Evolutionary conservation across 1,140 invertebrate species (phyloP), one percentile per base, ranked within the genome.

Genomic region (Dreissena rostriformis): DNA sequence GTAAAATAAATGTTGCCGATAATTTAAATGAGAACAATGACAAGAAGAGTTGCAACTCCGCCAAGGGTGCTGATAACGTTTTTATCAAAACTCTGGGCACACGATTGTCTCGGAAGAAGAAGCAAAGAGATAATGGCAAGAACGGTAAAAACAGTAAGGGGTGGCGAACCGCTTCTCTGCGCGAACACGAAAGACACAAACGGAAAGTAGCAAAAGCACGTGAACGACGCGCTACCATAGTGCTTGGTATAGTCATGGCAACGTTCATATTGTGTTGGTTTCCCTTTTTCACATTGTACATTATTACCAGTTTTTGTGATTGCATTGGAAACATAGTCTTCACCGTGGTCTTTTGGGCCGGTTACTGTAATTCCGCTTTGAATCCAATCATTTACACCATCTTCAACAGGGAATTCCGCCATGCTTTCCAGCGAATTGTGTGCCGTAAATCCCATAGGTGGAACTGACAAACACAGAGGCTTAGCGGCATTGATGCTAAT

Each of bases 371-470:
- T 94, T 98, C 95, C 88, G 98, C 94, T 39, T 96, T 99, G 81
- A 99, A 99, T 94, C 98, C 98, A n/a, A 97, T 99, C 82, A 99
- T 99, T 92, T 99, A 99, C 94, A 99, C 98, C 28, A 98, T 99
- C 88, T 99, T 99, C 95, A 99, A 99, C 94, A 97, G 98, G 14
- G 98, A 99, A 94, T 99, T 99, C 94, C 95, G 98, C 83, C 98
- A 99, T 95, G 98, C 99, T 57, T 99, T 99, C 94, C 97, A 98
- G 89, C 98, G 98, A 94, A 96, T 99, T 85, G 96, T 99, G 66
- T 91, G 90, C 70, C 87, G 86, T 49, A 87, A 86, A 39, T 63
- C 74, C 10, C 51, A 66, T 26, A 67, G 65, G 39, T 71, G 86
- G 0, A 71, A 82, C 26, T 85, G 79, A 84, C 15, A 81, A 39